Evolutionary conservation across 2,113 vertebrate genomes (phyloP), one percentile per base, ranked within the genome.

Genomic region (Pimephales promelas): DNA sequence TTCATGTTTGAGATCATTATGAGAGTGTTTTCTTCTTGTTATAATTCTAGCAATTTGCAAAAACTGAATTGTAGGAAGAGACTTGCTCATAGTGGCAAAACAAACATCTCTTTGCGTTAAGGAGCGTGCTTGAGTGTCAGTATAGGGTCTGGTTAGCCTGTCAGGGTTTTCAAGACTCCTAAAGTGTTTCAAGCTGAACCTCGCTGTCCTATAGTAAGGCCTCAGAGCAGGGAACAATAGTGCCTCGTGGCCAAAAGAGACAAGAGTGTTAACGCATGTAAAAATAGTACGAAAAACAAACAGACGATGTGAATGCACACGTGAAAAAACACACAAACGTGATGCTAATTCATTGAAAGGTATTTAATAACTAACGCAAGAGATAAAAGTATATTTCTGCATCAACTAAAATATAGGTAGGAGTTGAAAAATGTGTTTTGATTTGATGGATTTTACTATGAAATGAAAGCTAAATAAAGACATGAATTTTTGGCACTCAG

Each of bases 171-270:
- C 22, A 47, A 49, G 36, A 85, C 75, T 79, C 59, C 68, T 85
- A 34, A 79, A 75, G 74, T 85, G 80, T 83, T 76, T 66, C 74
- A 74, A 84, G 73, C 71, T 54, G 62, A 84, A 76, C 66, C 52
- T 57, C 49, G 45, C 61, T 61, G 72, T 76, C 86, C 43, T 64
- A 66, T 73, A 40, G 28, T 26, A 84, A 57, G 72, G 76, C 82
- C 82, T 84, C 76, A 52, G 49, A 52, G 49, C 83, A 75, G n/a
- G 45, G 61, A 86, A 86, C 85, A 86, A 86, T 81, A 70, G 82
- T 59, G 70, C 77, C 76, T 81, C 6, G 62, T 66, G 70, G 77
- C 43, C 54, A 66, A 57, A n/a, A 84, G 8, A 84, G 40, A 86
- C 68, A 80, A 31, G 56, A 75, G 49, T 54, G 70, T 43, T 68